Base-by-base conservation (phyloP, 2,888 invertebrate species). In the Panopea generosa region DNA sequence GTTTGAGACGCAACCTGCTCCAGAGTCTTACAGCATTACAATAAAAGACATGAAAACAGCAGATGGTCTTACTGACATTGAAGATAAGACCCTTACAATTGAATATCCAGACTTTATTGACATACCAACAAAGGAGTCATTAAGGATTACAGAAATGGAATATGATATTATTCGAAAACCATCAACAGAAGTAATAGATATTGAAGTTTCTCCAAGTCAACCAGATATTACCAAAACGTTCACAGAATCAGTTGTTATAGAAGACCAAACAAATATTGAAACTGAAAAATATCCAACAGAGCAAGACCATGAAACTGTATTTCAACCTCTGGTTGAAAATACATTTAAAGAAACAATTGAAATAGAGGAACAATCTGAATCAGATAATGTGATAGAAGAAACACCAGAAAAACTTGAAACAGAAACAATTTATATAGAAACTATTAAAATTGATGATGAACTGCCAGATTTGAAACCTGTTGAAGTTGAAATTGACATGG, bases 161-260 rank as follows among this genome's bases (percentile, higher is more conserved):
- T 4, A 33, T 33, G 33, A 33, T 33, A 11, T 33, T 33, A 33
- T 11, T 7, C 11, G 6, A 33, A 33, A 11, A 33, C 33, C 33
- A 7, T 33, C 11, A 33, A 33, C 33, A 11, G 6, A 33, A 11
- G 11, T 33, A 7, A 11, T 33, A 43, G 69, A 74, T 26, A 50
- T 49, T 40, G 63, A 74, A 45, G 22, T 59, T 49, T 40, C 56
- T 16, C 29, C 27, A 3, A 62, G 20, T 53, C 40, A 43, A 43
- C 40, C 57, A 38, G 57, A 40, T 3, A 18, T 57, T 40, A 43
- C 22, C 20, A 40, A 57, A 57, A 57, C 40, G 6, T 14, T 40
- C n/a, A 33, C 57, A 18, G 22, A 16, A 6, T 56, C 56, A 49
- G 9, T 38, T 55, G 55, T 11, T 29, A 38, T 40, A 20, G 43